phyloP scores from a whole-genome alignment of 2,888 invertebrate species.

The Tipula lateralis region DNA sequence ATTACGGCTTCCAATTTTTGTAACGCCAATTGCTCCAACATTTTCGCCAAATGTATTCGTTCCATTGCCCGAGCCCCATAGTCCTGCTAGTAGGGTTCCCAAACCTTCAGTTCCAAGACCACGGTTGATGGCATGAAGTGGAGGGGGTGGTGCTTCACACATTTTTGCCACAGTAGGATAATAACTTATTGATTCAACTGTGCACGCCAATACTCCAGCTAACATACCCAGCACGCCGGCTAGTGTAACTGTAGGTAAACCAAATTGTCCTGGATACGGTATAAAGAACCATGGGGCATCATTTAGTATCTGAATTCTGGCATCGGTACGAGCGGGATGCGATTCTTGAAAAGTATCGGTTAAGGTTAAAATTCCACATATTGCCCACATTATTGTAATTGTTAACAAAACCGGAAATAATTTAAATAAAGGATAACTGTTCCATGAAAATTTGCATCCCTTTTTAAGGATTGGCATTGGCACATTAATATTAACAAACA shows the following conservation, averaged over 20 bases:
- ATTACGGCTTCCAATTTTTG: constrained; percentile 74
- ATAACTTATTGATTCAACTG: constrained; percentile 80
- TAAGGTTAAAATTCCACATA: constrained; percentile 65
- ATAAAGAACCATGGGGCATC: constrained; percentile 75
- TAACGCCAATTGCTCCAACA: constrained; percentile 83
- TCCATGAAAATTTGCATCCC: constrained; percentile 54
- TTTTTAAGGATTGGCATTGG: constrained; percentile 59
- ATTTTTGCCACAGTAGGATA: constrained; percentile 86
- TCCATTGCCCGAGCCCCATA: constrained; percentile 81
- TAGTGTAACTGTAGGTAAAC: constrained; percentile 64
- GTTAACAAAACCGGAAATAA: constrained; percentile 74
- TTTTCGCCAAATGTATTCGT: constrained; percentile 88
- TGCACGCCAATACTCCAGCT: constrained; percentile 72
- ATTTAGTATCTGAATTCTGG: constrained; percentile 62
- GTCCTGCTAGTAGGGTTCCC: constrained; percentile 76
- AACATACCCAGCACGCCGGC: constrained; percentile 44
- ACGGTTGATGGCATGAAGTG: constrained; percentile 80
- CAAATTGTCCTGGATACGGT: constrained; percentile 82
- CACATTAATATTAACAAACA: constrained; percentile 61
- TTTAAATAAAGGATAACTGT: constrained; percentile 68
- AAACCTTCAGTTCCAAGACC: constrained; percentile 81
- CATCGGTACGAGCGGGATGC: constrained; percentile 70
- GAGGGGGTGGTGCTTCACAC: constrained; percentile 77
- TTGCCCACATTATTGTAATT: constrained; percentile 69
- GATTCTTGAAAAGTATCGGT: constrained; percentile 59